Conservation (phyloP, 92 coral and sea anemone species). For the Pocillopora grandis region DNA sequence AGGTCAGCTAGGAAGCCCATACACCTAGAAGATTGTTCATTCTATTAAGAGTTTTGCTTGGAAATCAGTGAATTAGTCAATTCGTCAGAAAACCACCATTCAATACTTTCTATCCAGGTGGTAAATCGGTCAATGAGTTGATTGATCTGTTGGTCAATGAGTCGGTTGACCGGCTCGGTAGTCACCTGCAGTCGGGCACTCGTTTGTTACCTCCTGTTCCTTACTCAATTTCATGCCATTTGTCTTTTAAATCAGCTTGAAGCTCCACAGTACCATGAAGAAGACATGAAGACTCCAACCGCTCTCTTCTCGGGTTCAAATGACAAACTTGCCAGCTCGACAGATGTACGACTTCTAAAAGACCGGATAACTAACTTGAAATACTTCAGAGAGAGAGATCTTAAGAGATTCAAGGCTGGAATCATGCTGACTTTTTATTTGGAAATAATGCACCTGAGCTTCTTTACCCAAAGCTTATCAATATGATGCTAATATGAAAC, state of each 20-base stretch:
- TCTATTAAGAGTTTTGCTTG: too few relatives aligned
- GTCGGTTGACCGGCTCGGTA: too few relatives aligned
- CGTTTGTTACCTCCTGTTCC: neutral
- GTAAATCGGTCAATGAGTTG: too few relatives aligned
- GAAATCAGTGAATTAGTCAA: too few relatives aligned
- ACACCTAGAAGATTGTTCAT: too few relatives aligned
- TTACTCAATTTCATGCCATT: neutral
- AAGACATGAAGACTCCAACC: slow-evolving; percentile 65
- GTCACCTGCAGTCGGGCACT: neutral
- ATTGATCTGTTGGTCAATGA: too few relatives aligned
- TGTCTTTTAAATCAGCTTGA: slow-evolving; percentile 37
- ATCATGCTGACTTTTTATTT: slow-evolving; percentile 83
- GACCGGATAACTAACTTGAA: slow-evolving; percentile 57
- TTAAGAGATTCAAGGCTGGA: slow-evolving; percentile 77
- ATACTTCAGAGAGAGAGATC: slow-evolving; percentile 23
- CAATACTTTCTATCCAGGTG: too few relatives aligned
- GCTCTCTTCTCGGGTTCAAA: slow-evolving; percentile 88
- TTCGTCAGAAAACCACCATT: too few relatives aligned
- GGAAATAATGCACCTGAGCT: slow-evolving; percentile 70
- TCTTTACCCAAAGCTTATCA: slow-evolving; percentile 60
- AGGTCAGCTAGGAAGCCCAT: too few relatives aligned
- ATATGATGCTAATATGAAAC: slow-evolving; percentile 34
- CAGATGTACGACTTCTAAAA: slow-evolving; percentile 70
- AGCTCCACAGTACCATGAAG: slow-evolving; percentile 70
- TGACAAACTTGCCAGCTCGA: slow-evolving; percentile 86